Conservation (phyloP, 1,140 invertebrate genomes). For the Drosophila ohnishii region DNA sequence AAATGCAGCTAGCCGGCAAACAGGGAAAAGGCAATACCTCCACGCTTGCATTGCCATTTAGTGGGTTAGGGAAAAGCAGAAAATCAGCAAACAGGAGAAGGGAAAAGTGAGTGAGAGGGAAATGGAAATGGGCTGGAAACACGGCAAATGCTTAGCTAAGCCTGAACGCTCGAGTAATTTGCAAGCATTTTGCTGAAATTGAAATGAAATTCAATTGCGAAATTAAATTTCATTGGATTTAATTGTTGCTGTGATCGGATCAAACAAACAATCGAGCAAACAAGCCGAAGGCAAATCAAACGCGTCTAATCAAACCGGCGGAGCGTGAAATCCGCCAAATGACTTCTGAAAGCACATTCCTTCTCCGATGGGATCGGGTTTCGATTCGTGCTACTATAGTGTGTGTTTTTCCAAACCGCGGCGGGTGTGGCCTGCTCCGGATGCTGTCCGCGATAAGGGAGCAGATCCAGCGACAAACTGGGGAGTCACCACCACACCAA, state of each 20-base stretch:
- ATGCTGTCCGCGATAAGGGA: constrained; percentile 39
- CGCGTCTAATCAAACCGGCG: constrained; percentile 41
- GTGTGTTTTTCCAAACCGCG: constrained; percentile 5
- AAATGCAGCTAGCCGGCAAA: constrained; percentile 7
- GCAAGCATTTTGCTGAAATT: constrained; percentile 51
- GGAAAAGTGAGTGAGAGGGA: constrained; percentile 33
- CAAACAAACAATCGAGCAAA: constrained; percentile 39
- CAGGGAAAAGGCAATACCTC: constrained; percentile 26
- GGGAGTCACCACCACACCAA: background rate
- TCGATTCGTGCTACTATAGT: background rate
- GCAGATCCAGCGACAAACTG: constrained; percentile 1
- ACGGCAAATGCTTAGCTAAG: constrained; percentile 37
- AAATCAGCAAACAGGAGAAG: constrained; percentile 20
- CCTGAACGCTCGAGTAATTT: constrained; percentile 65
- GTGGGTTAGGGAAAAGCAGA: constrained; percentile 24
- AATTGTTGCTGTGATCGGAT: constrained; percentile 58
- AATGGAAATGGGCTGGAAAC: constrained; percentile 14
- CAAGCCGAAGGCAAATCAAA: constrained; percentile 34
- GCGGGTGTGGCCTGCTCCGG: constrained; percentile 45
- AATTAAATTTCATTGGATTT: constrained; percentile 61
- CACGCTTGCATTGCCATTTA: background rate
- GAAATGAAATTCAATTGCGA: constrained; percentile 58
- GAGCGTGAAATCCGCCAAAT: constrained; percentile 60
- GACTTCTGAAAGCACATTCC: constrained; percentile 49
- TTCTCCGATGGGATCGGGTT: constrained; percentile 23